Conservation (phyloP, 23 tunicate genomes). For the Trididemnum nubilum region DNA sequence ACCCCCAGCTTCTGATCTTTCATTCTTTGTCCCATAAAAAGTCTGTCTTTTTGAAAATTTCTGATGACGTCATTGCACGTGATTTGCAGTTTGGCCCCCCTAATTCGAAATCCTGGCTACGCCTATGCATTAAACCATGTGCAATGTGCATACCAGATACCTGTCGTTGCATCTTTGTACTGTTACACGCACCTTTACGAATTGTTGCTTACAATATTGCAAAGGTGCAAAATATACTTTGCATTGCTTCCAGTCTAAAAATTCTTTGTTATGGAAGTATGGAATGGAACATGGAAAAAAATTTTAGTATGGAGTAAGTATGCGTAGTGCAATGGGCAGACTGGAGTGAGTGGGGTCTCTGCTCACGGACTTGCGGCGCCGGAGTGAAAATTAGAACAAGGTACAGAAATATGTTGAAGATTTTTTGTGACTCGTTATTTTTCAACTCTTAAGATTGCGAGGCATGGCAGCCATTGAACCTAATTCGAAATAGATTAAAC, state of each 20-base stretch:
- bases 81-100: too few relatives aligned
- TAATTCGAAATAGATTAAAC: background rate
- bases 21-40: too few relatives aligned
- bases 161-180: too few relatives aligned
- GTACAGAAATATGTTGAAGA: background rate
- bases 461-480: background rate
- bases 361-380: constrained; percentile 22
- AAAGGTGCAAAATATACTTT: too few relatives aligned
- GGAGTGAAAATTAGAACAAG: constrained; percentile 31
- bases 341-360: constrained; percentile 37
- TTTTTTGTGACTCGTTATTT: background rate
- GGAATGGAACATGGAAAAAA: constrained; percentile 13
- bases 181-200: too few relatives aligned
- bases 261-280: constrained; percentile 16
- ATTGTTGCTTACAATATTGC: too few relatives aligned
- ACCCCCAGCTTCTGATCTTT: too few relatives aligned
- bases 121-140: too few relatives aligned
- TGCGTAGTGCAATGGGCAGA: constrained; percentile 29
- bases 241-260: too few relatives aligned
- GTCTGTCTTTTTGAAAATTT: too few relatives aligned
- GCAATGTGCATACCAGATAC: background rate
- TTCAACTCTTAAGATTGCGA: background rate
- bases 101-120: too few relatives aligned
- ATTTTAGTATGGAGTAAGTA: constrained; percentile 23
- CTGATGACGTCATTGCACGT: too few relatives aligned